Evolutionary conservation across 2,888 invertebrate species (phyloP).

Genomic region (Shargacucullia verbasci): DNA sequence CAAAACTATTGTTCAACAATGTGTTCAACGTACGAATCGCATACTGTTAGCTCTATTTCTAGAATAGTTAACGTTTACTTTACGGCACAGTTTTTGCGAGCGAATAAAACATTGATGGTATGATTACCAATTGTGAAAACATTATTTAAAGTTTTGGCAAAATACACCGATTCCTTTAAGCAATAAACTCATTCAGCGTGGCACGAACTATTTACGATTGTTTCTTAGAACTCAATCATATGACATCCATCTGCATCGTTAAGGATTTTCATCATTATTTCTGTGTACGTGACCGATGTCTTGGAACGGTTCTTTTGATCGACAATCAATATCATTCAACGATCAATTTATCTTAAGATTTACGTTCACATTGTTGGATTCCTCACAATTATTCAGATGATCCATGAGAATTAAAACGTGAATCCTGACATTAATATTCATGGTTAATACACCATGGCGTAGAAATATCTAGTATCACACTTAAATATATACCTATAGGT

Average conservation of each 20-base stretch:
- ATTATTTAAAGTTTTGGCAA: slow-evolving; percentile 48
- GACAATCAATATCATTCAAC: slow-evolving; percentile 77
- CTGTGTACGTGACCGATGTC: slow-evolving; percentile 72
- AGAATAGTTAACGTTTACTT: slow-evolving; percentile 77
- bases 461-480: slow-evolving; percentile 10
- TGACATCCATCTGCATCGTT: slow-evolving; percentile 72
- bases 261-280: slow-evolving; percentile 71
- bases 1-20: slow-evolving; percentile 79
- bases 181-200: slow-evolving; percentile 37
- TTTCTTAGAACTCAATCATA: slow-evolving; percentile 68
- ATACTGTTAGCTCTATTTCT: slow-evolving; percentile 79
- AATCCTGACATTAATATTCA: slow-evolving; percentile 54
- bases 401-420: slow-evolving; percentile 57
- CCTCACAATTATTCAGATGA: slow-evolving; percentile 72
- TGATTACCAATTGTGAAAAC: slow-evolving; percentile 63
- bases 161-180: slow-evolving; percentile 25
- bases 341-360: slow-evolving; percentile 80
- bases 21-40: slow-evolving; percentile 78
- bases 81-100: slow-evolving; percentile 76
- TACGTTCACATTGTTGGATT: slow-evolving; percentile 79
- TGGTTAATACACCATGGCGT: slow-evolving; percentile 13
- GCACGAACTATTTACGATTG: slow-evolving; percentile 34
- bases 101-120: slow-evolving; percentile 69
- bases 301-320: slow-evolving; percentile 78
- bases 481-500: slow-evolving; percentile 14